These are phyloP conservation scores for Pseudopipra pipra DNA, from an alignment of 2,113 vertebrate species.

Conservation along the genomic window DNA sequence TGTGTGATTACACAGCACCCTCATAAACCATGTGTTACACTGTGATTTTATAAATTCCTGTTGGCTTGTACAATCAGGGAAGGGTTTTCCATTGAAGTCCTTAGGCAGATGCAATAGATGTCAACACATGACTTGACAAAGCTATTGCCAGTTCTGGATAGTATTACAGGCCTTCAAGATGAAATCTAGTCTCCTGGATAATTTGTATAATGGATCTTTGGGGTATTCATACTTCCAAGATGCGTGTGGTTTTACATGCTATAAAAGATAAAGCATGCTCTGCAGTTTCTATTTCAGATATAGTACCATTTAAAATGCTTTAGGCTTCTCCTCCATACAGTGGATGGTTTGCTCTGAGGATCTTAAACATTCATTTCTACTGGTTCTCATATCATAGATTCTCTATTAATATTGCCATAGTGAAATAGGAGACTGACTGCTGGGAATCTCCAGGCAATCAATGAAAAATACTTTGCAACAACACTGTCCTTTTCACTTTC, in stretches of 20 bases:
- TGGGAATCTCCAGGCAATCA: conserved; percentile 50
- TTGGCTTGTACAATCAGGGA: neutral
- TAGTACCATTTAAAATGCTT: conserved; percentile 18
- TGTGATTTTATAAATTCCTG: neutral
- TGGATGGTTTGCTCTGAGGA: conserved; percentile 5
- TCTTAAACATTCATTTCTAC: conserved; percentile 25
- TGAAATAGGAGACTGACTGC: conserved; percentile 43
- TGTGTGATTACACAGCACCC: neutral
- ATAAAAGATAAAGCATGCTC: neutral
- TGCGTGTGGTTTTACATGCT: conserved; percentile 14
- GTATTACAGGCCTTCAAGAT: neutral
- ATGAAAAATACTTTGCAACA: conserved; percentile 25
- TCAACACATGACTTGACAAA: neutral
- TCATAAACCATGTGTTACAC: neutral
- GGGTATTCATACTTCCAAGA: conserved; percentile 10
- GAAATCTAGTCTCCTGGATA: neutral
- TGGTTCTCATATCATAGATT: conserved; percentile 22
- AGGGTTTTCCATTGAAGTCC: neutral
- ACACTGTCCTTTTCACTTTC: neutral
- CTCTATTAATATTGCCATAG: conserved; percentile 24
- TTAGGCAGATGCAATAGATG: neutral
- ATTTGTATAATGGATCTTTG: conserved; percentile 20
- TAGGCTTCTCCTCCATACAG: neutral
- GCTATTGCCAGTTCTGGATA: neutral
- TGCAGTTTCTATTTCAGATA: neutral